phyloP scores from a whole-genome alignment of 2,113 vertebrate species.

The Protobothrops flavoviridis region DNA sequence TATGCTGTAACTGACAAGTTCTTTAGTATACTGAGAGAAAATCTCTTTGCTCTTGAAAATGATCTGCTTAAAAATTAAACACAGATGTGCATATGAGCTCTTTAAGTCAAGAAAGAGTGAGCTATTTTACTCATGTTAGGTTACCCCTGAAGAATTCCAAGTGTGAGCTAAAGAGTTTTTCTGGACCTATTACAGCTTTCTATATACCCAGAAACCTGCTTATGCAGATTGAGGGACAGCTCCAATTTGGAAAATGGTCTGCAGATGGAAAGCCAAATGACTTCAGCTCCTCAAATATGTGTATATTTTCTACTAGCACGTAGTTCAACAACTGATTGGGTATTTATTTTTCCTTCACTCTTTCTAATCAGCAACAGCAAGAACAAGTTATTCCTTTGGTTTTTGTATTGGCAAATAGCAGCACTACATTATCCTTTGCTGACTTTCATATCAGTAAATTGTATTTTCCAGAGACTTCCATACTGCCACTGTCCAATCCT shows the following conservation, averaged over 20 bases:
- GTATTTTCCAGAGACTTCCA: neutral
- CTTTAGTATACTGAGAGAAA: neutral
- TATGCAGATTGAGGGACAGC: neutral
- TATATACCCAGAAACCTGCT: neutral
- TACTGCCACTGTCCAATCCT: neutral
- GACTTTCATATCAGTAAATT: neutral
- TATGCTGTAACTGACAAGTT: neutral
- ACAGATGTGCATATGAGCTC: neutral
- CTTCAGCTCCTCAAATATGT: neutral
- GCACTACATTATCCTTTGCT: neutral
- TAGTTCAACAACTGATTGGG: neutral
- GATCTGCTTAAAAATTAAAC: constrained; percentile 9
- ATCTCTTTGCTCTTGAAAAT: neutral
- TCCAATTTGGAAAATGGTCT: neutral
- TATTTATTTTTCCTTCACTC: neutral
- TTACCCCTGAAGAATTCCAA: neutral
- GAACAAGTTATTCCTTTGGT: neutral
- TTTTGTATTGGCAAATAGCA: neutral
- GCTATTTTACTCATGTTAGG: neutral
- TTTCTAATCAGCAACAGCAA: neutral
- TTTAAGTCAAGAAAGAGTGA: rapidly evolving
- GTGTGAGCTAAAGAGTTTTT: neutral
- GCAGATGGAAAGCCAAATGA: neutral
- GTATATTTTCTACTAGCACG: neutral
- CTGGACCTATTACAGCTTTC: neutral